Base-by-base conservation (phyloP, 1,140 invertebrate species). In the Nebria ingens region DNA sequence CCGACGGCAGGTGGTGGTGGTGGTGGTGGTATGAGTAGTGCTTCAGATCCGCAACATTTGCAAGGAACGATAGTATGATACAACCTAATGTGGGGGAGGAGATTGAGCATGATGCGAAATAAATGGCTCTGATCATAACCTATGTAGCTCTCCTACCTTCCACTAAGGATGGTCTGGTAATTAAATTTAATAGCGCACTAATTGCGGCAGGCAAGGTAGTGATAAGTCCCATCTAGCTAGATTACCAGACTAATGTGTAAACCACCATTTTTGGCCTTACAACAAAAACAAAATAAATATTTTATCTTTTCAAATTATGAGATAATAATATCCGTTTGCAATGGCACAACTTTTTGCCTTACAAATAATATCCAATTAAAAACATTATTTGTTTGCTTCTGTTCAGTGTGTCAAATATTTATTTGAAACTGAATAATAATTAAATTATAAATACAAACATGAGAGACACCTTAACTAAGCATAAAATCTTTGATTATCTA, bases 51-150 rank as follows among this genome's bases (percentile, higher is more conserved):
- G 1, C 85, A 87, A 63, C 84, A 88, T 63, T 73, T 91, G 56
- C 87, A 90, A 71, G 89, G 89, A 59, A 91, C 89, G 65, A 90
- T 91, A 68, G 89, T 91, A 88, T 91, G 86, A 91, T 89, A 89
- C 78, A 83, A 89, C 78, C 84, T 89, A 42, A 89, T 89, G 86
- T 89, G 86, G 86, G 86, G 86, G 80, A 84, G 86, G 72, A 80
- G 86, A 72, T 73, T 81, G 61, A 80, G 80, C 72, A 79, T 80
- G 73, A 77, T 81, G 52, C 76, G 80, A 69, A 86, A 84, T 64
- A 84, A 82, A 65, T 83, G 82, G 80, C 78, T 81, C 63, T 82
- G 79, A 61, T 45, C 9, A 45, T 53, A 53, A 67, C 42, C 19
- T 19, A 15, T 34, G 12, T 21, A 19, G 20, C 21, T 13, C 51